A percentile compares a stretch with the other conserved stretches of the same genome.
Conservation (phyloP, 1,140 invertebrate genomes). For the Pseudomyrmex sp. region DNA sequence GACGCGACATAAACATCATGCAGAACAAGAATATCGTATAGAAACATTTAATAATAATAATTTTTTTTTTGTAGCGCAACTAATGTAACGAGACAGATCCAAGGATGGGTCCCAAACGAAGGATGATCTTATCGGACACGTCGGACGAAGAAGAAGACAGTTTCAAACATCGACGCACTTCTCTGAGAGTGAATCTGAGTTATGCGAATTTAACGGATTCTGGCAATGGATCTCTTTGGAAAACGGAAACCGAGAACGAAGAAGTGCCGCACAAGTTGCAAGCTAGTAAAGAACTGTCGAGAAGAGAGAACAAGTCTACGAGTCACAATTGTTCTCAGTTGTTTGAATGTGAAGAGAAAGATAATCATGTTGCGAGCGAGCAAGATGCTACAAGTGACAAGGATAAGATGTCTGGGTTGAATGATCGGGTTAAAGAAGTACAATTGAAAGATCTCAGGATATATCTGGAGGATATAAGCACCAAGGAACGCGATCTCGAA, state of each 20-base stretch:
- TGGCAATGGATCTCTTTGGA: constrained; percentile 63
- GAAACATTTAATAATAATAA: no score
- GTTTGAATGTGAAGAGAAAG: constrained; percentile 14
- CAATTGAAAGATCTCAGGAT: constrained; percentile 31
- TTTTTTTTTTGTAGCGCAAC: no score
- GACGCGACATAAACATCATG: no score
- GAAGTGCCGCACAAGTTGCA: background rate
- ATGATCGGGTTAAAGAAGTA: background rate
- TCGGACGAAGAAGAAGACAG: constrained; percentile 27
- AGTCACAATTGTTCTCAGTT: background rate
- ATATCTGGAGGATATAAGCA: constrained; percentile 51
- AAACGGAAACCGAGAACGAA: constrained; percentile 36
- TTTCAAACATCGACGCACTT: constrained; percentile 67
- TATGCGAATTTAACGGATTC: constrained; percentile 71
- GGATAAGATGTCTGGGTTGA: background rate
- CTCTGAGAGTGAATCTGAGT: constrained; percentile 79
- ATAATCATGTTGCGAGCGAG: background rate
- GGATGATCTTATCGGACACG: background rate
- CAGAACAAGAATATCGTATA: no score
- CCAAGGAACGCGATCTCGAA: constrained; percentile 63
- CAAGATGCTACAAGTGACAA: background rate
- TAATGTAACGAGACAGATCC: background rate
- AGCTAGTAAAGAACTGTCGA: background rate
- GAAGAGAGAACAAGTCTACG: background rate
- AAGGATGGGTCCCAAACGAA: constrained; percentile 40